phyloP scores from a whole-genome alignment of 2,797 vertebrate species.

The Chrysocyon brachyurus region DNA sequence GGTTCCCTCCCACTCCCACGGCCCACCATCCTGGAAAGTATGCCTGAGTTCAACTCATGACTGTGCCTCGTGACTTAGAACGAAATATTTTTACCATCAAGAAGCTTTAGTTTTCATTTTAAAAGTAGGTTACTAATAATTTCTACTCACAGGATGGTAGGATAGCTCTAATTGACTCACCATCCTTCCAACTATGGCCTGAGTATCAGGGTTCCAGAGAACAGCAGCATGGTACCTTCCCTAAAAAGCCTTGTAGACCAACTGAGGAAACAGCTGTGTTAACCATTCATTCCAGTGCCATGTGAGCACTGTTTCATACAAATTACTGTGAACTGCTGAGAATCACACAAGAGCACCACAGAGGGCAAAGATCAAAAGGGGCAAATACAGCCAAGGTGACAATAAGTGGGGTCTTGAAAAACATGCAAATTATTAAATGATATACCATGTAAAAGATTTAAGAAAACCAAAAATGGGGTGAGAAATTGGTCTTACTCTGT shows the following conservation, averaged over 20 bases:
- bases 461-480: not conserved
- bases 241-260: not conserved
- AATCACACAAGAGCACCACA: not conserved
- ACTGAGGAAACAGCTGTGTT: not conserved
- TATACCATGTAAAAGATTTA: not conserved
- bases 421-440: not conserved
- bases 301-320: not conserved
- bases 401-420: not conserved
- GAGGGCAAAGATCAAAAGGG: not conserved
- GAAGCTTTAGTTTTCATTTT: slow-evolving; percentile 10
- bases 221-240: not conserved
- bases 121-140: slow-evolving; percentile 17
- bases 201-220: not conserved
- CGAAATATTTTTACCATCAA: not conserved
- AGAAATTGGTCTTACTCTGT: not conserved
- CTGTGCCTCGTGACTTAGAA: slow-evolving; percentile 22
- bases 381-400: not conserved
- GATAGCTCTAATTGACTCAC: not conserved
- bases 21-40: not conserved
- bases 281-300: not conserved
- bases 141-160: not conserved
- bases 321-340: not conserved
- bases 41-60: not conserved
- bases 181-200: not conserved
- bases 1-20: not conserved